Base-by-base conservation (phyloP, 2,888 invertebrate genomes). In the Xanthia icteritia region DNA sequence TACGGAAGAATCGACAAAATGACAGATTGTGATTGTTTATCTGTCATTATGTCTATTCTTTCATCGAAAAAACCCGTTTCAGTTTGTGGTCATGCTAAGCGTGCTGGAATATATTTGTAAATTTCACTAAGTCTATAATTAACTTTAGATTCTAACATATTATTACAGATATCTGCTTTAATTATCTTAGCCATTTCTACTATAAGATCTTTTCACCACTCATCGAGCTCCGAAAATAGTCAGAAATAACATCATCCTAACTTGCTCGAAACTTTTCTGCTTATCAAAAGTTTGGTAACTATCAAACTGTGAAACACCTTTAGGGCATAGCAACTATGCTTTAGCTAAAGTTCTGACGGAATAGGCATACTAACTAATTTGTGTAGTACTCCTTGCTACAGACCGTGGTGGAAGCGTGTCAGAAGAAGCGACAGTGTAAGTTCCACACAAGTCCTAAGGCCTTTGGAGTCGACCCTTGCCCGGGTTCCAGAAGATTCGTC, bases 341-440 rank as follows among this genome's bases (percentile, higher is more conserved):
- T 70, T 27, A 31, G 48, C 54, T 20, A 45, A 81, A 82, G 76
- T 86, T 81, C 36, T 27, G 15, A n/a, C 27, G 87, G 94, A 93
- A 93, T 89, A 86, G 94, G 84, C 95, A 93, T 95, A 91, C 96
- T 96, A 94, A 96, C 93, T 93, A 88, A 95, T 92, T 85, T 93
- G 89, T 81, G 86, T 97, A 98, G 98, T 98, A 98, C 97, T 98
- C 98, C 90, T 97, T 98, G 97, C 98, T 99, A 94, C 99, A 99
- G 98, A 98, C 98, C 75, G 98, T 99, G 90, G 98, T 99, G 87
- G 99, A 99, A 92, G 98, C 98, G 71, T 99, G 99, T 95, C 99
- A 99, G 96, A 99, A 99, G 97, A 98, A 99, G 95, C 97, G 98
- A 65, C 98, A 98, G 92, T 99, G 99, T 97, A 98, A 98, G 93